A percentile compares a stretch with the other conserved stretches of the same genome.
Conservation (phyloP, 2,113 vertebrate genomes). For the Xenus cinereus region DNA sequence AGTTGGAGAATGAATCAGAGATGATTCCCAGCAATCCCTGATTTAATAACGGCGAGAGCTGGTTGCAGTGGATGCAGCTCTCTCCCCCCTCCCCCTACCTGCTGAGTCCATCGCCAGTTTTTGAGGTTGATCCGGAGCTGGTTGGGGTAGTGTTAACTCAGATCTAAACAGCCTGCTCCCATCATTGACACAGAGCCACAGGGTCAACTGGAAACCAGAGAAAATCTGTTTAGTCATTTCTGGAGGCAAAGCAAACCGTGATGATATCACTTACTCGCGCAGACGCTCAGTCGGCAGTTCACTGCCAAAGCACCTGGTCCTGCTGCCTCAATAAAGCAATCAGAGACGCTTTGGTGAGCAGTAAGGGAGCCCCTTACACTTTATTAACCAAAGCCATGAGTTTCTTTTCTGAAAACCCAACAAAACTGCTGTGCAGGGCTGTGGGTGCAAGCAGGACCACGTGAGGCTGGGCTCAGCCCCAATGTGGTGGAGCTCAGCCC, state of each 20-base stretch:
- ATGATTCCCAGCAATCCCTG: not conserved
- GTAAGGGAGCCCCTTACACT: not conserved
- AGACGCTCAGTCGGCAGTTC: not conserved
- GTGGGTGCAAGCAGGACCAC: rapidly evolving
- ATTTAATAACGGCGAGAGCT: not conserved
- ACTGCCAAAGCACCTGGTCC: conserved; percentile 24
- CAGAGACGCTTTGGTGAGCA: not conserved
- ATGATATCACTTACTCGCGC: not conserved
- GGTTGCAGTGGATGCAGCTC: not conserved
- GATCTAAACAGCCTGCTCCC: not conserved
- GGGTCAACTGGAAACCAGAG: conserved; percentile 50
- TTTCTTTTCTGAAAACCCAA: not conserved
- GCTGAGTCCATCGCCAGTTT: conserved; percentile 11
- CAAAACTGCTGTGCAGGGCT: rapidly evolving
- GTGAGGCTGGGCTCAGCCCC: not conserved
- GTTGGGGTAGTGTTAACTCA: not conserved
- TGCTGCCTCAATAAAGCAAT: not conserved
- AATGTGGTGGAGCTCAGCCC: not conserved
- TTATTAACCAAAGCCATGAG: not conserved
- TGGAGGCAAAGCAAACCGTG: conserved; percentile 5
- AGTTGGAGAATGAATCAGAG: conserved; percentile 12
- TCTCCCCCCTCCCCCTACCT: not conserved
- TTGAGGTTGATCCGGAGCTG: not conserved
- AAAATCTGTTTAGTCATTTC: conserved; percentile 49
- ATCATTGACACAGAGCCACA: not conserved